phyloP scores from a whole-genome alignment of 1,140 invertebrate species.

The Solenopsis invicta region DNA sequence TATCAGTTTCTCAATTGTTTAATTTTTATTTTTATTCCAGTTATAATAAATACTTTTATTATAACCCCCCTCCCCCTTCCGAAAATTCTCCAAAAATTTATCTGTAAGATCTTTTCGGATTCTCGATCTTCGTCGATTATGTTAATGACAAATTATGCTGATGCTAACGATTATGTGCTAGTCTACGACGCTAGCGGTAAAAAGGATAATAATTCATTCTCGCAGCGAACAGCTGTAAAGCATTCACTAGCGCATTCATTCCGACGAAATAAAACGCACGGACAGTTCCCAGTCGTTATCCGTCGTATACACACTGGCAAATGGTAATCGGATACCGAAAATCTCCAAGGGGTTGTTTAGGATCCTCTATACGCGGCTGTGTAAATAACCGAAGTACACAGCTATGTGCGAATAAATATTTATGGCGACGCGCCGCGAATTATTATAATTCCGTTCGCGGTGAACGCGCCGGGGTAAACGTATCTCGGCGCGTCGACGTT shows the following conservation, averaged over 20 bases:
- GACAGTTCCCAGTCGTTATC: slow-evolving; percentile 45
- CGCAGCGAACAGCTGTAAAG: slow-evolving; percentile 4
- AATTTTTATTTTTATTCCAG: not conserved
- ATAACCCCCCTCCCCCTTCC: too few species aligned
- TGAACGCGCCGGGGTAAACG: slow-evolving; percentile 16
- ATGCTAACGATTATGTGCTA: not conserved
- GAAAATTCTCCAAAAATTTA: not conserved
- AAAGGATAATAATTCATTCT: slow-evolving; percentile 31
- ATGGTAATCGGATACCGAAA: slow-evolving; percentile 71
- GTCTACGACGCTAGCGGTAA: not conserved
- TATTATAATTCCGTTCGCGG: slow-evolving; percentile 66
- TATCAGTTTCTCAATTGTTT: not conserved
- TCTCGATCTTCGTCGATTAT: not conserved
- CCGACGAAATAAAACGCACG: slow-evolving; percentile 34
- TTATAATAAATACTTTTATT: not conserved
- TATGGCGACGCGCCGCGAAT: slow-evolving; percentile 61
- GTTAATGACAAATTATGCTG: not conserved
- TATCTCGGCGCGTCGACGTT: slow-evolving; percentile 18
- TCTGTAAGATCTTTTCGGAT: not conserved
- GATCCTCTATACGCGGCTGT: slow-evolving; percentile 51
- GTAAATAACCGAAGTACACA: slow-evolving; percentile 62
- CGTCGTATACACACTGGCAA: slow-evolving; percentile 2
- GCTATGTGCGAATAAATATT: slow-evolving; percentile 67
- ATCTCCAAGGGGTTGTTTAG: slow-evolving; percentile 35
- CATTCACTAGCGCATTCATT: slow-evolving; percentile 17